A percentile compares a stretch with the other conserved stretches of the same genome.
These are phyloP conservation scores for Oncorhynchus keta DNA, from an alignment of 2,113 vertebrate species.

Conservation along the genomic window DNA sequence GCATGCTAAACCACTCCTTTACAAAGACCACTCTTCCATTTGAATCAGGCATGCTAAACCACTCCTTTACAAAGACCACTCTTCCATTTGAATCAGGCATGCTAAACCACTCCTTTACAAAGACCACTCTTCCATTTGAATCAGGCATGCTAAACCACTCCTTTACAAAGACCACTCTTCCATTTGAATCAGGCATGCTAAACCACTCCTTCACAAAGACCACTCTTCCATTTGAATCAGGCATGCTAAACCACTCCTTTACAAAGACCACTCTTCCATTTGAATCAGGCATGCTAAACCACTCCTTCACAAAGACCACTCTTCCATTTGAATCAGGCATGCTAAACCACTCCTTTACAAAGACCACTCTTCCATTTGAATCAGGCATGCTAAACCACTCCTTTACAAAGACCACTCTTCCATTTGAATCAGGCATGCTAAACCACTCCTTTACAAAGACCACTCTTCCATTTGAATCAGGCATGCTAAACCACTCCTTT, in stretches of 20 bases:
- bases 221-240: too few species aligned
- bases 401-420: background rate
- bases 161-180: background rate
- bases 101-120: background rate
- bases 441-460: background rate
- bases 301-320: background rate
- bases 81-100: too few species aligned
- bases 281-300: background rate
- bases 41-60: background rate
- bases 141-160: background rate
- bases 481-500: background rate
- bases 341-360: background rate
- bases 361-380: too few species aligned
- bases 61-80: background rate
- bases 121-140: too few species aligned
- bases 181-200: background rate
- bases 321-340: too few species aligned
- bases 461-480: too few species aligned
- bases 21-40: too few species aligned
- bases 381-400: background rate
- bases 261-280: too few species aligned
- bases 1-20: background rate
- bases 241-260: background rate
- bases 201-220: background rate
- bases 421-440: background rate